Evolutionary conservation across 2,888 invertebrate species (phyloP), one percentile per base, ranked within the genome.

Genomic region (Melanotus villosus): DNA sequence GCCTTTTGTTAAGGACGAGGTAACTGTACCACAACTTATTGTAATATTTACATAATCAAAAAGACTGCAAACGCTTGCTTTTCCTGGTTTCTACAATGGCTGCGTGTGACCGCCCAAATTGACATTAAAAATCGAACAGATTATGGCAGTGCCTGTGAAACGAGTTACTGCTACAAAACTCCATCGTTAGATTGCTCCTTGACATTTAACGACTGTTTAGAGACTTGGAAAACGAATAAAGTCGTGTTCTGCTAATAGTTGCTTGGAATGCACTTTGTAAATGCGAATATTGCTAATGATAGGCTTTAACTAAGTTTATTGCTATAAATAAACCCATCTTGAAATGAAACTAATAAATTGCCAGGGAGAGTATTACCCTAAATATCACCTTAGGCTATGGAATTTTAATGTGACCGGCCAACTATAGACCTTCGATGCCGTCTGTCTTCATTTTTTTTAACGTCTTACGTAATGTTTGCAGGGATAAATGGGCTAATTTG

Each of bases 191-290:
- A 77, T 76, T 77, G 75, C 68, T 75, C 80, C 80, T 80, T 80
- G 80, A 79, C 80, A 80, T 80, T 80, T 80, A 77, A 75, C 76
- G 75, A 76, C 73, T 70, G 78, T 77, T n/a, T 77, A 77, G 77
- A 78, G 76, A 73, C 71, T 75, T 26, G 70, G 73, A 74, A 74
- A n/a, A 74, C 67, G 72, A 69, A 64, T 64, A 71, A 66, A 66
- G 64, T 75, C 64, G 76, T 77, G 78, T 34, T 60, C 59, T 21
- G 43, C 12, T 58, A 58, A 60, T 45, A 45, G 19, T 32, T 18
- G 43, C 34, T 9, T 34, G 59, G 59, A 60, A 60, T 60, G 59
- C 59, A 60, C 47, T 60, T 47, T 47, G 59, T 21, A 60, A 47
- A 47, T 60, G 59, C 45, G 41, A 60, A 45, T 30, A 45, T 32